phyloP scores from a whole-genome alignment of 2,113 vertebrate species.

The Lampris incognitus region DNA sequence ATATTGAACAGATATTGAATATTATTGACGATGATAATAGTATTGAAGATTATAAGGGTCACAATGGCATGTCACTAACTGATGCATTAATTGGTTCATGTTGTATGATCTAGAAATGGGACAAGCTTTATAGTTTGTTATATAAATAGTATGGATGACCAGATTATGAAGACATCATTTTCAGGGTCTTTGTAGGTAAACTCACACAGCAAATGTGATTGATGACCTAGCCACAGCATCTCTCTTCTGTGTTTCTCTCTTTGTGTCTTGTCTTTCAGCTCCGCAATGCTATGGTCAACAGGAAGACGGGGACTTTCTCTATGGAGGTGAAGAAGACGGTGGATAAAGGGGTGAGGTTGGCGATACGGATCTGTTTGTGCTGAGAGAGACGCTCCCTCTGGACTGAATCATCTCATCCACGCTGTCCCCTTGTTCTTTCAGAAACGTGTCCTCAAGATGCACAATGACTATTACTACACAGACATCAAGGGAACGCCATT shows the following conservation, averaged over 20 bases:
- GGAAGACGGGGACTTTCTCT: conserved; percentile 95
- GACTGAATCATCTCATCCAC: conserved; percentile 7
- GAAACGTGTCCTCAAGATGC: conserved; percentile 97
- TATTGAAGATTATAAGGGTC: conserved; percentile 1
- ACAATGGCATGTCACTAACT: conserved; percentile 4
- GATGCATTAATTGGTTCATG: background rate
- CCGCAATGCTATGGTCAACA: conserved; percentile 97
- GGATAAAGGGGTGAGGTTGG: conserved; percentile 92
- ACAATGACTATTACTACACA: conserved; percentile 99
- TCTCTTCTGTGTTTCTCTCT: background rate
- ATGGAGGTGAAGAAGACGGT: conserved; percentile 99
- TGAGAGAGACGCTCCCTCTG: conserved; percentile 1
- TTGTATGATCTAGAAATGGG: background rate
- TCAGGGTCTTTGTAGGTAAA: background rate
- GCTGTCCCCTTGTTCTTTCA: conserved; percentile 66
- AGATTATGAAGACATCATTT: background rate
- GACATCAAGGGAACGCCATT: conserved; percentile 99
- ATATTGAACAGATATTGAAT: background rate
- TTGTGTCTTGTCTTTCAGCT: conserved; percentile 80
- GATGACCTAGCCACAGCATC: conserved; percentile 13
- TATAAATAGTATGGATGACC: background rate
- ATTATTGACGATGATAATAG: background rate
- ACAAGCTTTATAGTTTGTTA: too few species aligned
- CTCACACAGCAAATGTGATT: conserved; percentile 9
- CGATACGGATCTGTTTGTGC: conserved; percentile 30